Evolutionary conservation across 2,888 invertebrate species (phyloP).

Genomic region (Dorcus parallelipipedus): DNA sequence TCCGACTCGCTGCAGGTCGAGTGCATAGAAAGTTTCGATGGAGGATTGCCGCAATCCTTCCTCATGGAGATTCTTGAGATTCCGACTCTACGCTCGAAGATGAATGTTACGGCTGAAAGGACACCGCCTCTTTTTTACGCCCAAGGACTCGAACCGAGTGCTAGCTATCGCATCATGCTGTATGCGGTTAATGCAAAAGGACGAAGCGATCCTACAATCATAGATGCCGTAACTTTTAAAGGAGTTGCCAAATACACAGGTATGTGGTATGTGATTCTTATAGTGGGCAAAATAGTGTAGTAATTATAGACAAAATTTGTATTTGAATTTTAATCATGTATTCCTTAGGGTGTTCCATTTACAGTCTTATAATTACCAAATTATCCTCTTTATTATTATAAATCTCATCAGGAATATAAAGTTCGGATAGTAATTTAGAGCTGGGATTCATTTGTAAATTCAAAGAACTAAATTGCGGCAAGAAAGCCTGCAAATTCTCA

Average conservation of each 20-base stretch:
- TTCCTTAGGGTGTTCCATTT: too few relatives aligned
- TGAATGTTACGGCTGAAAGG: conserved; percentile 58
- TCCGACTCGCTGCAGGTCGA: conserved; percentile 79
- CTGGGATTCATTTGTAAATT: too few relatives aligned
- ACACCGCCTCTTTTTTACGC: conserved; percentile 67
- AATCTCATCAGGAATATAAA: too few relatives aligned
- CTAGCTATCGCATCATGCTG: conserved; percentile 75
- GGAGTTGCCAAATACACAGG: conserved; percentile 86
- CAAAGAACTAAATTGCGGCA: too few relatives aligned
- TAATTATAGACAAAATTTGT: too few relatives aligned
- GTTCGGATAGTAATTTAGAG: too few relatives aligned
- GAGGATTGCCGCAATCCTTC: conserved; percentile 83
- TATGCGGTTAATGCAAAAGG: conserved; percentile 88
- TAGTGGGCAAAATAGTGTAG: too few relatives aligned
- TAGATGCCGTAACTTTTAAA: conserved; percentile 80
- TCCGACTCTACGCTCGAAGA: conserved; percentile 59
- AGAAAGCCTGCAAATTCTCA: too few relatives aligned
- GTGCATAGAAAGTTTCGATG: conserved; percentile 84
- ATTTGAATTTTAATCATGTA: too few relatives aligned
- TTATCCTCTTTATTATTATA: too few relatives aligned
- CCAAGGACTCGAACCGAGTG: conserved; percentile 67
- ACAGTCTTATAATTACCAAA: too few relatives aligned
- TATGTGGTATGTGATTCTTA: conserved; percentile 59
- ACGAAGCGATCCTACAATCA: conserved; percentile 75
- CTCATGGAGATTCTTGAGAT: conserved; percentile 76